Evolutionary conservation across 2,113 vertebrate genomes (phyloP), one percentile per base, ranked within the genome.

Genomic region (Dasypus novemcinctus): DNA sequence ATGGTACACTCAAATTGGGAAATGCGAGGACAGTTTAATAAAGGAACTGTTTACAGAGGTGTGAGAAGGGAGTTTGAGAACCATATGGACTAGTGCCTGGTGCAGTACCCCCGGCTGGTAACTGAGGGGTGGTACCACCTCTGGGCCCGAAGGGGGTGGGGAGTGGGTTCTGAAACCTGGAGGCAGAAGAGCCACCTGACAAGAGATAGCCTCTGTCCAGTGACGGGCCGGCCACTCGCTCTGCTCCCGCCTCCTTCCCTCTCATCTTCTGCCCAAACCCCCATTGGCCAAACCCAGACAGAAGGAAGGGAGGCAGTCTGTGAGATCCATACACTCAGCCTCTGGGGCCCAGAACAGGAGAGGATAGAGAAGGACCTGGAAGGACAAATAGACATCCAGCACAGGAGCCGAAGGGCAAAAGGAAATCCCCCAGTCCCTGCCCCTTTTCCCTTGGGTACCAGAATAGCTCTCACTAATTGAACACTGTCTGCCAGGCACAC

Each of bases 41-140:
- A 85, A 64, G 36, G 68, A 82, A 63, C n/a, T 96, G 78, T 76
- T 91, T 88, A 61, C 43, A 49, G 69, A 87, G 36, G 15, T 43
- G 54, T 79, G 43, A 69, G 63, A 64, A n/a, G 59, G 41, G 80
- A 33, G 33, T 27, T 74, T 27, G 80, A 69, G 83, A 66, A 20
- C 74, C 43, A 68, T 64, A 33, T 23, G 75, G 36, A 41, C 7
- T 17, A 20, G 52, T 33, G 92, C 61, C 3, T 27, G n/a, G 52
- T n/a, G 64, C 31, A n/a, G 79, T 36, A 2, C 36, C 20, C 41
- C 23, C 31, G 9, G 36, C 46, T 59, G 33, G 12, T 25, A 46
- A 59, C 23, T 12, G 25, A 59, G 41, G 1, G 9, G n/a, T 4
- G 1, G 18, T 23, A 17, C 33, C 49, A 15, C 61, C 63, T 41